Evolutionary conservation across 2,888 invertebrate genomes (phyloP).

Genomic region (Pristionchus japonicus): DNA sequence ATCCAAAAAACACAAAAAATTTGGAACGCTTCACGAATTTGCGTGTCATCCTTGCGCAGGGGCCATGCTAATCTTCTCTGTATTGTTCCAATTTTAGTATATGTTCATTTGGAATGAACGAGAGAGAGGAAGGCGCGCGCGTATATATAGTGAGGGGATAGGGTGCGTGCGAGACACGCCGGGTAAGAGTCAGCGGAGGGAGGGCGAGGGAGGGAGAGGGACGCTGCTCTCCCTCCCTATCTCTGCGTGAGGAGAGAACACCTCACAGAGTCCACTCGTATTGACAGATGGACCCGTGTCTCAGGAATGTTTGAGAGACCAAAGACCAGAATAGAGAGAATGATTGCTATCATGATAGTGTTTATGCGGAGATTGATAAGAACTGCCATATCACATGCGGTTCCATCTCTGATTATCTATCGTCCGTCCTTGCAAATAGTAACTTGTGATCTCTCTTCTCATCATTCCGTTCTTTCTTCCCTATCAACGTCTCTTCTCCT

Average conservation of each 20-base stretch:
- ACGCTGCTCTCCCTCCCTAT: neutral
- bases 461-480: neutral
- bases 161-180: neutral
- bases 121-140: too few species aligned
- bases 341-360: neutral
- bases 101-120: conserved; percentile 71
- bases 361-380: neutral
- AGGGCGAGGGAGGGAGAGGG: neutral
- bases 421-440: neutral
- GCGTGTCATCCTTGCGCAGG: conserved; percentile 92
- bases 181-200: neutral
- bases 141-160: conserved; percentile 15
- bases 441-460: conserved; percentile 4
- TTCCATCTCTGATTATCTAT: neutral
- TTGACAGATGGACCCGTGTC: neutral
- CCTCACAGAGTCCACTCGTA: conserved; percentile 15
- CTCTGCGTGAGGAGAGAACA: neutral
- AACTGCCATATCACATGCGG: neutral
- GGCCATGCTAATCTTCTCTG: conserved; percentile 93
- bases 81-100: conserved; percentile 89
- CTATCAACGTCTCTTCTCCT: conserved; percentile 8
- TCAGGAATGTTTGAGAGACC: neutral
- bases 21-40: conserved; percentile 91
- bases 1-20: conserved; percentile 74
- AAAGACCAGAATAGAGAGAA: neutral